phyloP scores from a whole-genome alignment of 1,140 invertebrate genomes.

The Eupeodes corollae region DNA sequence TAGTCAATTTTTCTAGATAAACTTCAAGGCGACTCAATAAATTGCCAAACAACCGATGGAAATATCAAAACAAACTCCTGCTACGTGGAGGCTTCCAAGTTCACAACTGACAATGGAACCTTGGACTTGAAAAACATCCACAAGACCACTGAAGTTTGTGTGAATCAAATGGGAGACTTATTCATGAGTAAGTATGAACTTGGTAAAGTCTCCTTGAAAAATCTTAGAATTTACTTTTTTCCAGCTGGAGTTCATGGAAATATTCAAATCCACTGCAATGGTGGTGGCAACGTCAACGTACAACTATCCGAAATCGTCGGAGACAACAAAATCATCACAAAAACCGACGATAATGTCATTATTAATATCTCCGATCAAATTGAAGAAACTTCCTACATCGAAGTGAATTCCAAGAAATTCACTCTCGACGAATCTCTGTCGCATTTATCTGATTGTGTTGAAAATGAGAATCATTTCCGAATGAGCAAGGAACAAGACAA shows the following conservation, averaged over 20 bases:
- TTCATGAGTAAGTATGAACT: slow-evolving; percentile 24
- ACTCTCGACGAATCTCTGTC: slow-evolving; percentile 15
- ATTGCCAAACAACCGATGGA: slow-evolving; percentile 19
- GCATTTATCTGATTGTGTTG: slow-evolving; percentile 13
- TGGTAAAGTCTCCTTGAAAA: neutral
- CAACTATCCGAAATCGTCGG: slow-evolving; percentile 29
- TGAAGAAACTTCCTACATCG: slow-evolving; percentile 18
- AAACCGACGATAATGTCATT: slow-evolving; percentile 16
- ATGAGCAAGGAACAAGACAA: slow-evolving; percentile 5
- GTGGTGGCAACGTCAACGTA: slow-evolving; percentile 24
- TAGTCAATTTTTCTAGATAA: slow-evolving; percentile 27
- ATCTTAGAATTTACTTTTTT: neutral
- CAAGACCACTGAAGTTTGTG: slow-evolving; percentile 21
- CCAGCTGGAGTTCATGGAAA: slow-evolving; percentile 32
- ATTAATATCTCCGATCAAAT: slow-evolving; percentile 31
- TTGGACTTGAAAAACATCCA: slow-evolving; percentile 30
- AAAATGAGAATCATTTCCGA: neutral
- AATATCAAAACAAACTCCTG: slow-evolving; percentile 25
- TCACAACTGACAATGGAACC: slow-evolving; percentile 21
- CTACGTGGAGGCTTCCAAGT: slow-evolving; percentile 29
- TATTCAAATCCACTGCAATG: slow-evolving; percentile 19
- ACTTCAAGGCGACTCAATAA: slow-evolving; percentile 24
- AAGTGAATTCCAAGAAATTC: slow-evolving; percentile 16
- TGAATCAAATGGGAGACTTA: slow-evolving; percentile 20
- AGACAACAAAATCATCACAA: slow-evolving; percentile 15